These are phyloP conservation scores for Stratiomys singularior DNA, from an alignment of 2,888 invertebrate species.

Conservation along the genomic window DNA sequence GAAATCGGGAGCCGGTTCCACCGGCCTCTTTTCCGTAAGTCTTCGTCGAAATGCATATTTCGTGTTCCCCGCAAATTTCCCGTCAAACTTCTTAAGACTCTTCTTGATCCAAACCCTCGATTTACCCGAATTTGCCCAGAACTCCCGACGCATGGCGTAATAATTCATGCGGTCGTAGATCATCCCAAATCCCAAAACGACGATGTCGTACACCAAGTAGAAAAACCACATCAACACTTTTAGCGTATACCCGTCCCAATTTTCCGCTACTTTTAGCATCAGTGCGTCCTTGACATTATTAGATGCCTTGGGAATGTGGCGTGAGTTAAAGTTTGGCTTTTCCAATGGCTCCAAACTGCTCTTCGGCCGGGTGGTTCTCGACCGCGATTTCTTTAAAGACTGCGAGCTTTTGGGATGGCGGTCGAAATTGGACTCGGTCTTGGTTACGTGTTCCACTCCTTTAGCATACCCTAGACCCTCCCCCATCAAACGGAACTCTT, in stretches of 20 bases:
- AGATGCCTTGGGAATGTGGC: constrained; percentile 55
- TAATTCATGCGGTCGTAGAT: constrained; percentile 60
- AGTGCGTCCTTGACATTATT: constrained; percentile 68
- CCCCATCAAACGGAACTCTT: no score
- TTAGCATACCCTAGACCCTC: no score
- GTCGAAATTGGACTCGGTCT: constrained; percentile 58
- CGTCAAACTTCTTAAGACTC: constrained; percentile 61
- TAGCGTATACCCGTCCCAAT: constrained; percentile 70
- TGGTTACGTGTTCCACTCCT: no score
- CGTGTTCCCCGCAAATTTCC: constrained; percentile 62
- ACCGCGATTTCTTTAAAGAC: constrained; percentile 62
- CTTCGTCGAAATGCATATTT: constrained; percentile 64
- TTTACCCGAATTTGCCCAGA: constrained; percentile 63
- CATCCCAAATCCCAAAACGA: constrained; percentile 74
- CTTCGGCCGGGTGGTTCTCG: constrained; percentile 56
- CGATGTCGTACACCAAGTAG: constrained; percentile 82
- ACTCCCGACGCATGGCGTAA: constrained; percentile 60
- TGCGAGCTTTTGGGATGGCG: constrained; percentile 1
- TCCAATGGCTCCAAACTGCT: constrained; percentile 45
- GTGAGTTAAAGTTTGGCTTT: constrained; percentile 34
- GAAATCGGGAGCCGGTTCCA: constrained; percentile 61
- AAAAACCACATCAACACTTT: constrained; percentile 80
- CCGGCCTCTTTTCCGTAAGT: constrained; percentile 65
- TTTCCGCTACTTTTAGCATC: constrained; percentile 66
- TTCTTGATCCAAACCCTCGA: constrained; percentile 63